A percentile compares a stretch with the other conserved stretches of the same genome.
These are phyloP conservation scores for Drosophila tripunctata DNA, from an alignment of 2,888 invertebrate genomes.

Conservation along the genomic window DNA sequence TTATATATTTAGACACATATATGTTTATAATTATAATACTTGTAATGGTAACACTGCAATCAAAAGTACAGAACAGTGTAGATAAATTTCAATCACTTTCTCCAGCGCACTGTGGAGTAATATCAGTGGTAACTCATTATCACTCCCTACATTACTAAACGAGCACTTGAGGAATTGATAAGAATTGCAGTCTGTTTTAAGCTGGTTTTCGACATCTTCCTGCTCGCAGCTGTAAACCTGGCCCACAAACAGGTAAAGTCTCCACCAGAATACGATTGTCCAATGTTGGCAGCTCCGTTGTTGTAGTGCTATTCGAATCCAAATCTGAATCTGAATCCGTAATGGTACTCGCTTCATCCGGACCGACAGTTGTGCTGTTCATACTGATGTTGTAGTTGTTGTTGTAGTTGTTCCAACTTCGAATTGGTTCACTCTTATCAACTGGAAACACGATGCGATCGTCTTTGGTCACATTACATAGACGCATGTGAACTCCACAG, in stretches of 20 bases:
- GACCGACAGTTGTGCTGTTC: background rate
- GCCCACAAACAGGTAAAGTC: slow-evolving; percentile 31
- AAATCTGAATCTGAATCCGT: background rate
- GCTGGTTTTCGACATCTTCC: slow-evolving; percentile 63
- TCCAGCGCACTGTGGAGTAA: background rate
- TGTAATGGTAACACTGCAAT: background rate
- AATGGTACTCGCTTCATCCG: background rate
- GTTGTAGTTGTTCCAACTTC: background rate
- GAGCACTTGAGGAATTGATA: background rate
- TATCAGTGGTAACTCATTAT: background rate
- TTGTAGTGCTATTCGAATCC: background rate
- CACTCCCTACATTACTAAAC: background rate
- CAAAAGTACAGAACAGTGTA: background rate
- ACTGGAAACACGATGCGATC: slow-evolving; percentile 67
- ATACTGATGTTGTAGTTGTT: background rate
- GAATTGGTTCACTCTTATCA: slow-evolving; percentile 19
- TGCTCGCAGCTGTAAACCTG: slow-evolving; percentile 49
- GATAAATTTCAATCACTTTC: background rate
- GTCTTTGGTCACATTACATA: slow-evolving; percentile 6
- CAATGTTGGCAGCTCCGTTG: slow-evolving; percentile 28
- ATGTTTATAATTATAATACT: slow-evolving; percentile 13
- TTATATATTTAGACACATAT: background rate
- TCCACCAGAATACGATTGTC: slow-evolving; percentile 66
- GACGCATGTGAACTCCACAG: slow-evolving; percentile 10
- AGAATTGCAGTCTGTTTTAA: slow-evolving; percentile 12